Percentiles rank a stretch among this genome's conserved stretches.
phyloP scores from a whole-genome alignment of 2,113 vertebrate species.

The Manacus vitellinus region DNA sequence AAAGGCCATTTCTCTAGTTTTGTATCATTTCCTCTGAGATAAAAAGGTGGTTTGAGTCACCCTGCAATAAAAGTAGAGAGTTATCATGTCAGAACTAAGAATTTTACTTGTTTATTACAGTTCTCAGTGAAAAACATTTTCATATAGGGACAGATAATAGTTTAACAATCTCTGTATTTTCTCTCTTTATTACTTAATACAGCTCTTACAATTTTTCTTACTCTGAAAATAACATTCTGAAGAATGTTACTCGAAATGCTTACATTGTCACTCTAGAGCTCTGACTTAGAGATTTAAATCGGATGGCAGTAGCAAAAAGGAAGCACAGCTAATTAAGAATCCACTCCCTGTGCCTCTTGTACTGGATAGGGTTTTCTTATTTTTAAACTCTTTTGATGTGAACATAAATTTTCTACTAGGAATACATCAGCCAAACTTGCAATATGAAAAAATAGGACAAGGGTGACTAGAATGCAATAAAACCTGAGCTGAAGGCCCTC shows the following conservation, averaged over 20 bases:
- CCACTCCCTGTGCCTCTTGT: background rate
- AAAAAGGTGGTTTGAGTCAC: background rate
- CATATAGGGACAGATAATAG: background rate
- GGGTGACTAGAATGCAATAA: background rate
- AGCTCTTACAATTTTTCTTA: background rate
- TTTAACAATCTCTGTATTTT: background rate
- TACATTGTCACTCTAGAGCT: background rate
- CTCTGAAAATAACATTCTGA: background rate
- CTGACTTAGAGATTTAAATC: background rate
- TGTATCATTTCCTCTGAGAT: background rate
- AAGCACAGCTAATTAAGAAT: background rate
- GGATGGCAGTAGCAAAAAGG: background rate
- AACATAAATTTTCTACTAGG: background rate
- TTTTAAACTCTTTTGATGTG: background rate
- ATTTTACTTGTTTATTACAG: background rate
- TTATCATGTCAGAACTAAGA: background rate
- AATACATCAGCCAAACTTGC: background rate
- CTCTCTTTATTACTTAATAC: background rate
- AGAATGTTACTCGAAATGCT: background rate
- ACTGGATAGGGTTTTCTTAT: background rate
- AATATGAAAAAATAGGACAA: background rate
- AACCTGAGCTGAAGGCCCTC: background rate
- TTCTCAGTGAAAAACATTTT: background rate
- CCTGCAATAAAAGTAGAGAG: background rate
- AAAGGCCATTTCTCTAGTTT: background rate